Conservation (phyloP, 2,797 vertebrate genomes). For the Paedocypris micromegethes region DNA sequence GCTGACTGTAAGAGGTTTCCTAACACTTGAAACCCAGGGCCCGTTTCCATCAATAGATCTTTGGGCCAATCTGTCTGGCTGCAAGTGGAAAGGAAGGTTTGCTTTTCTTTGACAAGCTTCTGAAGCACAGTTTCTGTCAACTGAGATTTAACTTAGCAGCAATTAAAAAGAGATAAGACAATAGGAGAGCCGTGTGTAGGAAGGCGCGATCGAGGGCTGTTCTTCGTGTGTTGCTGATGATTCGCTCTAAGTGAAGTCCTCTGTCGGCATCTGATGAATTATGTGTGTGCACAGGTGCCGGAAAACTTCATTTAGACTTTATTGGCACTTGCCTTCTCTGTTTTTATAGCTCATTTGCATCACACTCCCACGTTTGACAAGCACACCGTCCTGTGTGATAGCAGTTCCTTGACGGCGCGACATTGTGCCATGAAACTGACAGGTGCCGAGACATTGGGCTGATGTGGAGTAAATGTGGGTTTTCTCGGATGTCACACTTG, state of each 20-base stretch:
- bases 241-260: slow-evolving; percentile 1
- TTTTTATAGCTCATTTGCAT: slow-evolving; percentile 1
- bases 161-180: slow-evolving; percentile 20
- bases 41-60: slow-evolving; percentile 1
- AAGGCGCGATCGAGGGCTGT: slow-evolving; percentile 10
- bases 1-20: slow-evolving; percentile 24
- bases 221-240: slow-evolving; percentile 14
- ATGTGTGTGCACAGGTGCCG: slow-evolving; percentile 4
- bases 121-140: slow-evolving; percentile 13
- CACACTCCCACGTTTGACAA: background rate
- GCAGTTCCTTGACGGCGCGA: slow-evolving; percentile 9
- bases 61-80: slow-evolving; percentile 20
- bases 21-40: slow-evolving; percentile 11
- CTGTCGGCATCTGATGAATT: slow-evolving; percentile 7
- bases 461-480: slow-evolving; percentile 10
- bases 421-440: slow-evolving; percentile 4
- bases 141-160: slow-evolving; percentile 27
- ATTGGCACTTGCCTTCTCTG: background rate
- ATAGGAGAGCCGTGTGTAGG: slow-evolving; percentile 22
- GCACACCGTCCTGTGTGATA: background rate
- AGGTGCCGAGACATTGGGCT: background rate
- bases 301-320: slow-evolving; percentile 5
- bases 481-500: slow-evolving; percentile 22
- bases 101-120: slow-evolving; percentile 1
- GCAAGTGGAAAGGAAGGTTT: slow-evolving; percentile 10